Evolutionary conservation across 2,888 invertebrate genomes (phyloP).

Genomic region (Melanargia galathea): DNA sequence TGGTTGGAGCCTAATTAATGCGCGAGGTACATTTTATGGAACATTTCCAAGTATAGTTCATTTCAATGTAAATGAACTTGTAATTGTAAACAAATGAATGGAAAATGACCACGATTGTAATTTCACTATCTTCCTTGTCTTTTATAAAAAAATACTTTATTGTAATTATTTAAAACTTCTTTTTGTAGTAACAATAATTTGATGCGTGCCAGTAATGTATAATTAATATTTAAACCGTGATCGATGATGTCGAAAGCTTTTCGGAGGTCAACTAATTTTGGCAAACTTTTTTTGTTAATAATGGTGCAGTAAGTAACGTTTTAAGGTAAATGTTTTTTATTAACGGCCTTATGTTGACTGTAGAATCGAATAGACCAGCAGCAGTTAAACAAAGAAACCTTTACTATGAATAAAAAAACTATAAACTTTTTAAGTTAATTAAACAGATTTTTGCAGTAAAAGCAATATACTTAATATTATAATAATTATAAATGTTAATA

Average conservation of each 20-base stretch:
- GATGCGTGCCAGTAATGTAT: background rate
- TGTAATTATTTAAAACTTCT: background rate
- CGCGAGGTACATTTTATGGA: background rate
- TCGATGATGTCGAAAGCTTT: constrained; percentile 12
- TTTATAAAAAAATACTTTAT: background rate
- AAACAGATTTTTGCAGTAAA: background rate
- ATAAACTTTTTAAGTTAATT: constrained; percentile 7
- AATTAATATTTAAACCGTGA: background rate
- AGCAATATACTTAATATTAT: background rate
- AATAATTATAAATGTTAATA: background rate
- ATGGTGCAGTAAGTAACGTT: background rate
- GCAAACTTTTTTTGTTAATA: background rate
- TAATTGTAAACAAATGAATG: constrained; percentile 5
- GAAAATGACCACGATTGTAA: constrained; percentile 5
- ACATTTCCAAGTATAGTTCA: constrained; percentile 7
- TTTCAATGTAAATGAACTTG: constrained; percentile 13
- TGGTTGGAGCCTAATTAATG: background rate
- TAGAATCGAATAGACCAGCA: too few species aligned
- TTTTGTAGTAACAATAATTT: background rate
- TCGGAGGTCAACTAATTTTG: constrained; percentile 6
- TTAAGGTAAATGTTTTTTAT: background rate
- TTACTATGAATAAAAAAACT: too few species aligned
- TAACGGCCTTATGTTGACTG: background rate
- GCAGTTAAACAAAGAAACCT: too few species aligned
- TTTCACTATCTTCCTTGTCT: background rate